Evolutionary conservation across 2,888 invertebrate genomes (phyloP).

Genomic region (Ornithoptera alexandrae): DNA sequence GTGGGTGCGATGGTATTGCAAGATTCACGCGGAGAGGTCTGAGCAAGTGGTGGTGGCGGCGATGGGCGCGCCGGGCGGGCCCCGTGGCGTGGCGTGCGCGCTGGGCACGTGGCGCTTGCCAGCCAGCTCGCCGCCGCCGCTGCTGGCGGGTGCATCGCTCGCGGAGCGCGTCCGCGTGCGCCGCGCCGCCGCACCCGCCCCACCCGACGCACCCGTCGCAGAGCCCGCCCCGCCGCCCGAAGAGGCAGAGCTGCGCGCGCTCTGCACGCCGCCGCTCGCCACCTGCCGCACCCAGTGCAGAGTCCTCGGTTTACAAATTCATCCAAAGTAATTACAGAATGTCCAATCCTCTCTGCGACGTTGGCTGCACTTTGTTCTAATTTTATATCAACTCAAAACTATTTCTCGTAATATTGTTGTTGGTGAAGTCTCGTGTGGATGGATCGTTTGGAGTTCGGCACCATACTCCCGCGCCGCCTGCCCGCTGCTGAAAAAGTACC

Average conservation of each 20-base stretch:
- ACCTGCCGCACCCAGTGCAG: slow-evolving; percentile 34
- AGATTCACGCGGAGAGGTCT: slow-evolving; percentile 25
- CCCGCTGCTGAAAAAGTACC: no score
- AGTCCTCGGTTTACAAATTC: slow-evolving; percentile 47
- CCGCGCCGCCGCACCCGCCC: slow-evolving; percentile 34
- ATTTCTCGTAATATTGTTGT: no score
- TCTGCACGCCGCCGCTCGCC: slow-evolving; percentile 44
- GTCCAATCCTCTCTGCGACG: background rate
- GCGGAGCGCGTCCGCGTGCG: slow-evolving; percentile 35
- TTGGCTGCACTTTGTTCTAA: no score
- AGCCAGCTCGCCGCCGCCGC: slow-evolving; percentile 34
- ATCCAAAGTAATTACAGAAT: slow-evolving; percentile 38
- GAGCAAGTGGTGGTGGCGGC: slow-evolving; percentile 24
- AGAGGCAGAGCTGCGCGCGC: slow-evolving; percentile 48
- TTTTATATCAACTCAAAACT: no score
- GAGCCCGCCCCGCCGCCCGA: slow-evolving; percentile 35
- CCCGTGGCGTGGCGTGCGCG: slow-evolving; percentile 36
- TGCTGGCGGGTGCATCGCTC: slow-evolving; percentile 35
- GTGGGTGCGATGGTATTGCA: slow-evolving; percentile 8
- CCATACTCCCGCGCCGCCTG: no score
- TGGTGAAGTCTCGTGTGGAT: no score
- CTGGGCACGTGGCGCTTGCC: slow-evolving; percentile 45
- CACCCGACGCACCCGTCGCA: slow-evolving; percentile 35
- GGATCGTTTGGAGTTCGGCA: no score
- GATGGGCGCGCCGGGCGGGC: slow-evolving; percentile 35